Evolutionary conservation across 1,140 invertebrate species (phyloP), one percentile per base, ranked within the genome.

Genomic region (Drosophila melanica): DNA sequence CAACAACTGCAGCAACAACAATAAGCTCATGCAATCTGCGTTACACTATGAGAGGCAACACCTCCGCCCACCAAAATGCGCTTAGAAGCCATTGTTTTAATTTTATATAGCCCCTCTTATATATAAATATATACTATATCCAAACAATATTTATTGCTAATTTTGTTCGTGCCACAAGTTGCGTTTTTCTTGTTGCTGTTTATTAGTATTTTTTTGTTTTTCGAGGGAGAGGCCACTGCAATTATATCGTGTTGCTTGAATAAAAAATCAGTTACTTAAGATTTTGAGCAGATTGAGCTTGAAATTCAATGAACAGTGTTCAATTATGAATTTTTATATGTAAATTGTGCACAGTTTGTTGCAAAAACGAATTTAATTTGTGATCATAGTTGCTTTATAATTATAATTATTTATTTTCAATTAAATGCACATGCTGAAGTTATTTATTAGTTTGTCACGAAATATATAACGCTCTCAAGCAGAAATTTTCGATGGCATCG

Each of bases 191-290:
- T 60, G 20, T 23, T 23, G 20, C 3, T 23, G 20, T 23, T n/a
- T n/a, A 18, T 1, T 18, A 1, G 1, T 18, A 16, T 4, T 48
- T 30, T n/a, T 51, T 14, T 11, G 69, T 47, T 60, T 60, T 75
- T 54, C 44, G 33, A 75, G 75, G 69, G 67, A 63, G 65, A 87
- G 82, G 82, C 65, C 79, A 79, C 66, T 65, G 63, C 75, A 86
- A 86, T 82, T 86, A 87, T 78, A 68, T 82, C 82, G 79, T 87
- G 78, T 78, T 78, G 82, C 47, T 35, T 66, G 78, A 6, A 68
- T 85, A 59, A 47, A 70, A 80, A 77, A 63, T 65, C 63, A 54
- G 35, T 47, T 51, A 59, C 37, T 63, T 81, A 47, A 10, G 30
- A 62, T 58, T 64, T 65, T 39, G 20, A 47, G 41, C 35, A 53